Evolutionary conservation across 2,797 vertebrate genomes (phyloP), one percentile per base, ranked within the genome.

Genomic region (Lacerta agilis): DNA sequence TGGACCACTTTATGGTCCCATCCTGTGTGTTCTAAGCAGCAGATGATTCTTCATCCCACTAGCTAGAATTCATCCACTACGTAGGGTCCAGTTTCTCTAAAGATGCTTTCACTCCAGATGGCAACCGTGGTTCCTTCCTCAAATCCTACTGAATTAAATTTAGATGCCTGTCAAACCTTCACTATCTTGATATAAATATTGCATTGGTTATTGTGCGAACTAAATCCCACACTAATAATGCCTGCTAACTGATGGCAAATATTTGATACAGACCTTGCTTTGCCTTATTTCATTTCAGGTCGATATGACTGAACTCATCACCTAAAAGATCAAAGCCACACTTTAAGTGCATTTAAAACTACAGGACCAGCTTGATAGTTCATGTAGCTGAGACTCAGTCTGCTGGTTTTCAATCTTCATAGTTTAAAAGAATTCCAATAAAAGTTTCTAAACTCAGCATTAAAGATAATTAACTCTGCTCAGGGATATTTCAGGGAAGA

Each of bases 391-490:
- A 33, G 83, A 80, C 82, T 85, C 18, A 67, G 77, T 82, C 41
- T 29, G 25, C 83, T 89, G 45, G 3, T 67, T 92, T 94, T 87
- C 83, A 81, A 20, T 75, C 87, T 85, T 82, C 43, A 92, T 8
- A n/a, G 76, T 88, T 92, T 49, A 90, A 95, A 92, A 77, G 73
- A 82, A 90, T 90, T 73, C 36, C 29, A 67, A 78, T 27, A 79
- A 92, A 73, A 93, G 81, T 88, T 92, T 93, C 79, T 93, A 92
- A 94, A 89, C 82, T 82, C 6, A 72, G 10, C 88, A 43, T 85
- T 93, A 82, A 66, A 36, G 29, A 85, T 93, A 95, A 96, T 94
- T 94, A 95, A 85, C 38, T 79, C 76, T 64, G 41, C 33, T 71
- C 87, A 81, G 77, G 10, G 72, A 79, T 86, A 43, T 93, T 94